Base-by-base conservation (phyloP, 2,888 invertebrate genomes). In the Drosophila ezoana region DNA sequence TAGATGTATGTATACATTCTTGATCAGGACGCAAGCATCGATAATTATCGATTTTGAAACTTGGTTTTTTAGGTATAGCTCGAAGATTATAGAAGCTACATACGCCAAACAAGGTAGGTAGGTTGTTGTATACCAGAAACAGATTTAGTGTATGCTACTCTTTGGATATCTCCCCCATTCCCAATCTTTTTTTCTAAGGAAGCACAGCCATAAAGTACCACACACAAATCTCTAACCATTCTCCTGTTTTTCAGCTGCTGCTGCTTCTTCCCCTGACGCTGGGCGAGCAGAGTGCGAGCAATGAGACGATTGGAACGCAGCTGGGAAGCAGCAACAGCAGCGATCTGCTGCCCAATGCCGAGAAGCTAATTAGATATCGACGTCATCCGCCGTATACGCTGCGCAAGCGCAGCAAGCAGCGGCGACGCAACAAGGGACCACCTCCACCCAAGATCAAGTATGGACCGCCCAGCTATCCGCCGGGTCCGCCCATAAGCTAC, bases 371-470 rank as follows among this genome's bases (percentile, higher is more conserved):
- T 11, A 83, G 92, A 3, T 89, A 81, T 48, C 84, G 91, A 23
- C 87, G 91, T 10, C 91, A 92, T 60, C 92, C 92, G 2, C 90
- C 91, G 0, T 78, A 76, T 6, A 75, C 75, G 1, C 6, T 54
- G 44, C 70, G 76, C 13, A 92, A 91, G 52, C 85, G 87, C 6
- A 63, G 59, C 35, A 90, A 91, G 44, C 76, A 81, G 3, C 79
- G 90, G 3, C 60, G 84, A 4, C 83, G 89, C 4, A 66, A 76
- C 1, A 91, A 91, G 65, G 58, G 64, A 16, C 72, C 87, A 4
- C 72, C 85, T 4, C 16, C 62, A 5, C 86, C 88, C 4, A 90
- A 90, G 72, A 72, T 81, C 2, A 87, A 87, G 40, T 90, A 90
- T 51, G 90, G 89, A 32, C 88, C 90, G 52, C 88, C 90, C 1